Evolutionary conservation across 2,888 invertebrate genomes (phyloP).

Genomic region (Tetragonula carbonaria): DNA sequence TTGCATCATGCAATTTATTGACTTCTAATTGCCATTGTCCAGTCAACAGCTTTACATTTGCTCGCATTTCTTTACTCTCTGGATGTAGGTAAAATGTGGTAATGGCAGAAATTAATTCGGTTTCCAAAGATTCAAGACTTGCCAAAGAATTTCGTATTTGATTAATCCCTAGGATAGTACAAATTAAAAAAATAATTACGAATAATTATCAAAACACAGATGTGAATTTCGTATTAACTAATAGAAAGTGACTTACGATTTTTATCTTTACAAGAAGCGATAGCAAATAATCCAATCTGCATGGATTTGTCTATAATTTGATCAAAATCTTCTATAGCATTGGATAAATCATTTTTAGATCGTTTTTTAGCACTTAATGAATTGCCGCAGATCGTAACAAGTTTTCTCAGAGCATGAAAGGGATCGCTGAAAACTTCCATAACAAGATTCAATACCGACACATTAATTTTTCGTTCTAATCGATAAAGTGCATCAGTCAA

Average conservation of each 20-base stretch:
- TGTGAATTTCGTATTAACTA: background rate
- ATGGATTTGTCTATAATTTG: conserved; percentile 88
- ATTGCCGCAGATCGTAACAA: conserved; percentile 80
- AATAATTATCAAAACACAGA: background rate
- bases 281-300: conserved; percentile 90
- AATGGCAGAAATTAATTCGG: conserved; percentile 88
- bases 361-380: conserved; percentile 74
- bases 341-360: conserved; percentile 84
- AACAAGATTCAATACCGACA: conserved; percentile 87
- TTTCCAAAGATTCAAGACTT: conserved; percentile 88
- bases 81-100: conserved; percentile 84
- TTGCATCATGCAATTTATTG: conserved; percentile 85
- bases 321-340: conserved; percentile 87
- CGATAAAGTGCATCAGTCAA: conserved; percentile 87
- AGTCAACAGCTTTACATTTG: conserved; percentile 85
- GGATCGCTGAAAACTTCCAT: conserved; percentile 84
- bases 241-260: conserved; percentile 80
- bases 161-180: conserved; percentile 85
- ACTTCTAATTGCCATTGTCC: conserved; percentile 87
- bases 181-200: background rate
- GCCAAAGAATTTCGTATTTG: conserved; percentile 88
- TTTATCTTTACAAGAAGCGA: conserved; percentile 86
- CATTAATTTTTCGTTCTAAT: conserved; percentile 88
- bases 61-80: conserved; percentile 85
- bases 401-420: conserved; percentile 77